These are phyloP conservation scores for Phaedon cochleariae DNA, from an alignment of 2,888 invertebrate genomes.

Conservation along the genomic window DNA sequence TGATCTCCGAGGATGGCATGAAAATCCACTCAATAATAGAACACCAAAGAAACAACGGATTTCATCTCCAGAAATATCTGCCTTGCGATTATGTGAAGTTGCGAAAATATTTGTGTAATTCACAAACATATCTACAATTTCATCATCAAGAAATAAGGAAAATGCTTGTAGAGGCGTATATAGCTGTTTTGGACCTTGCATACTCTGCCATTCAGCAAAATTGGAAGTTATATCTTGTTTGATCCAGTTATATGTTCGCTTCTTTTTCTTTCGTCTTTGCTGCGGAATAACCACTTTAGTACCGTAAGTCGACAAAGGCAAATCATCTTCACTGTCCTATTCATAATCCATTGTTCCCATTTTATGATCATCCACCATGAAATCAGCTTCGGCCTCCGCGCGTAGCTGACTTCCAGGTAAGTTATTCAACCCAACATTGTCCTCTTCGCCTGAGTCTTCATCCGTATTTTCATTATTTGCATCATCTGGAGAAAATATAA, in stretches of 20 bases:
- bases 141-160: neutral
- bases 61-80: constrained; percentile 9
- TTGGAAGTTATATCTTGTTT: too few relatives aligned
- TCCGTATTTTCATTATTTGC: too few relatives aligned
- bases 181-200: constrained; percentile 1
- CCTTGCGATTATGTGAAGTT: too few relatives aligned
- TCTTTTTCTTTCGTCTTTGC: constrained; percentile 1
- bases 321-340: constrained; percentile 2
- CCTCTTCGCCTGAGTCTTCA: too few relatives aligned
- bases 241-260: too few relatives aligned
- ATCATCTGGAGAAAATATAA: too few relatives aligned
- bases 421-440: too few relatives aligned
- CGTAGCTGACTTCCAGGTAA: neutral
- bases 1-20: constrained; percentile 8
- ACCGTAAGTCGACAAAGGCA: neutral
- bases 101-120: neutral
- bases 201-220: neutral
- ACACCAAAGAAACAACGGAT: constrained; percentile 8
- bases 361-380: neutral
- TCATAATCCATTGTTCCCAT: neutral
- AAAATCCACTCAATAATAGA: constrained; percentile 5
- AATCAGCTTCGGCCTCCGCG: neutral
- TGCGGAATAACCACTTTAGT: neutral
- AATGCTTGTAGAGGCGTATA: constrained; percentile 11
- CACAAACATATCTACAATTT: constrained; percentile 5